A percentile compares a stretch with the other conserved stretches of the same genome.
phyloP scores from a whole-genome alignment of 2,797 vertebrate genomes.

The Rhynchonycteris naso region DNA sequence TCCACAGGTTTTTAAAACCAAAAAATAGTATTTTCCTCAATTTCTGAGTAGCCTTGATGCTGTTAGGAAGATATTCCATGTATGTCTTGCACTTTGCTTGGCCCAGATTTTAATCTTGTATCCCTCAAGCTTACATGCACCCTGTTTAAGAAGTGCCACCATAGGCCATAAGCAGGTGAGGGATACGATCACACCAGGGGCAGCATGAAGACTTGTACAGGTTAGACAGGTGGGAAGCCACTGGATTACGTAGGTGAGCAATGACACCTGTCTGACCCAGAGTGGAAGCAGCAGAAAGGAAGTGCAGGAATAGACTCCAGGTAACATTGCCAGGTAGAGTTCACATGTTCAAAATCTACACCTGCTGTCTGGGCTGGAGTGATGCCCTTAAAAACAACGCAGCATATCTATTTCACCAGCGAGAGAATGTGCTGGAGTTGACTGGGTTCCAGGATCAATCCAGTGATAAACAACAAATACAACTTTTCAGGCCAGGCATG shows the following conservation, averaged over 20 bases:
- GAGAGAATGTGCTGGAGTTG: background rate
- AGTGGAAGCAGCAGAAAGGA: background rate
- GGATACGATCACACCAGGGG: background rate
- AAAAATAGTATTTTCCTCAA: background rate
- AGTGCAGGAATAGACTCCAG: background rate
- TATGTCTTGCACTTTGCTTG: background rate
- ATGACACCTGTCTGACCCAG: background rate
- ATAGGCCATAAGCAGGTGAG: background rate
- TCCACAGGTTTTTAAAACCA: background rate
- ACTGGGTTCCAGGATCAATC: background rate
- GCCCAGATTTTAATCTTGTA: background rate
- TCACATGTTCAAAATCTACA: background rate
- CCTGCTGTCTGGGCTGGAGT: background rate
- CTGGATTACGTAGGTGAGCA: background rate
- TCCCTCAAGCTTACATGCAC: background rate
- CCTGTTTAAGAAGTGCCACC: background rate
- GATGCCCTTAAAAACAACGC: background rate
- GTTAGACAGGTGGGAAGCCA: background rate
- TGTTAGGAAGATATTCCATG: background rate
- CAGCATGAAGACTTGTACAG: background rate
- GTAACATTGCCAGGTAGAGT: background rate
- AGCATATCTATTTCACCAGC: background rate
- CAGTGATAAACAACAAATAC: background rate
- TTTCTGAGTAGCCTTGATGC: background rate
- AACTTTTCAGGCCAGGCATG: background rate